These are phyloP conservation scores for Ataeniobius toweri DNA, from an alignment of 2,797 vertebrate genomes.

Conservation along the genomic window DNA sequence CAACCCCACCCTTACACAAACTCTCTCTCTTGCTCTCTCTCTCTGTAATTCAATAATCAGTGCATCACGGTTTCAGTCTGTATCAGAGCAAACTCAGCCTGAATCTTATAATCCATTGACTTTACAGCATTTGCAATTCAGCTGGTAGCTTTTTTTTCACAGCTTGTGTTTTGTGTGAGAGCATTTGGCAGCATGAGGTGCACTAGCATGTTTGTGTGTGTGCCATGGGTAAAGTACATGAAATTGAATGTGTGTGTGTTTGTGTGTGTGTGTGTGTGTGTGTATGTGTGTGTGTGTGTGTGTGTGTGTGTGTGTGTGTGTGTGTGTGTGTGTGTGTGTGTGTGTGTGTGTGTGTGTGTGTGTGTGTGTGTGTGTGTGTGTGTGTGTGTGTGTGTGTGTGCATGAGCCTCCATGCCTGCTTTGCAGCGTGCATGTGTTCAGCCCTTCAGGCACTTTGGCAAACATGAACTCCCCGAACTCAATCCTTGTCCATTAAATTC, in stretches of 20 bases:
- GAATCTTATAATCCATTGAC: constrained; percentile 47
- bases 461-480: constrained; percentile 83
- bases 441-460: constrained; percentile 74
- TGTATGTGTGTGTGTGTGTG: constrained; percentile 24
- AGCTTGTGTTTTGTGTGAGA: constrained; percentile 36
- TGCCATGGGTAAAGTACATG: background rate
- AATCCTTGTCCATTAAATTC: constrained; percentile 83
- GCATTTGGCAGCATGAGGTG: constrained; percentile 32
- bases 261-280: constrained; percentile 16
- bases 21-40: background rate
- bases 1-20: background rate
- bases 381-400: constrained; percentile 25
- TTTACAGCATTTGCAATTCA: constrained; percentile 52
- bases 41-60: constrained; percentile 48
- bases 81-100: constrained; percentile 35
- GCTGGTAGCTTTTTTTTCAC: constrained; percentile 20
- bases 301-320: constrained; percentile 15
- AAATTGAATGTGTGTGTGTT: constrained; percentile 9
- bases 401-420: constrained; percentile 42
- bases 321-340: constrained; percentile 26
- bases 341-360: constrained; percentile 22
- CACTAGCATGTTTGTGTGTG: constrained; percentile 11
- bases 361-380: constrained; percentile 16
- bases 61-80: constrained; percentile 42
- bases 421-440: constrained; percentile 59